A percentile compares a stretch with the other conserved stretches of the same genome.
Evolutionary conservation across 2,797 vertebrate species (phyloP).

Genomic region (Otus scops): DNA sequence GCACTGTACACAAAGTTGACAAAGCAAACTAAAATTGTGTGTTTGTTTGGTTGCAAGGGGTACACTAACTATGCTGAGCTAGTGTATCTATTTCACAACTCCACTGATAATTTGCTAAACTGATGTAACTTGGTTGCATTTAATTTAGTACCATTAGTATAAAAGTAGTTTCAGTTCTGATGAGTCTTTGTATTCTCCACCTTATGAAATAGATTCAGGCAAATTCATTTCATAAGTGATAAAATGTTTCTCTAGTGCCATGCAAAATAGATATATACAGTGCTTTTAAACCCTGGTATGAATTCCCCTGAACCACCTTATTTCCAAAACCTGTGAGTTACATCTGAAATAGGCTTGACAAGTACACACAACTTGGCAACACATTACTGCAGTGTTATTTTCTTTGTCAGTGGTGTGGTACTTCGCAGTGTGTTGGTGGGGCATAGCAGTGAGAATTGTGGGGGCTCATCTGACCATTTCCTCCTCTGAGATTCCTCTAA

Average conservation of each 20-base stretch:
- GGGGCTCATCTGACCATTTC: conserved; percentile 35
- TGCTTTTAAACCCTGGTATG: neutral
- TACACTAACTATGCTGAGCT: neutral
- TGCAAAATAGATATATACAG: neutral
- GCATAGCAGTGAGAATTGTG: conserved; percentile 17
- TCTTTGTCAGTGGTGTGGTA: conserved; percentile 20
- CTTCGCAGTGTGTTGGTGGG: neutral
- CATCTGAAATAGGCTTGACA: neutral
- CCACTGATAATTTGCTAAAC: neutral
- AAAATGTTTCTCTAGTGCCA: neutral
- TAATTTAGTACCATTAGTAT: neutral
- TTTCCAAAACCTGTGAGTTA: neutral
- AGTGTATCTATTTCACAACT: neutral
- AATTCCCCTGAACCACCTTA: neutral
- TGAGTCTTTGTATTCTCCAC: neutral
- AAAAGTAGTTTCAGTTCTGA: neutral
- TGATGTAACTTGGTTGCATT: neutral
- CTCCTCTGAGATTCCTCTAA: conserved; percentile 46
- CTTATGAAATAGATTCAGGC: neutral
- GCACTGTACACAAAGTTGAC: neutral
- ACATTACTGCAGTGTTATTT: neutral
- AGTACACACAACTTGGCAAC: neutral
- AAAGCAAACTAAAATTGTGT: neutral
- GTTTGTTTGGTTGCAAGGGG: neutral
- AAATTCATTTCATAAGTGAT: neutral